Percentiles rank a stretch among this genome's conserved stretches.
These are phyloP conservation scores for Bombylius major DNA, from an alignment of 2,888 invertebrate genomes.

Conservation along the genomic window DNA sequence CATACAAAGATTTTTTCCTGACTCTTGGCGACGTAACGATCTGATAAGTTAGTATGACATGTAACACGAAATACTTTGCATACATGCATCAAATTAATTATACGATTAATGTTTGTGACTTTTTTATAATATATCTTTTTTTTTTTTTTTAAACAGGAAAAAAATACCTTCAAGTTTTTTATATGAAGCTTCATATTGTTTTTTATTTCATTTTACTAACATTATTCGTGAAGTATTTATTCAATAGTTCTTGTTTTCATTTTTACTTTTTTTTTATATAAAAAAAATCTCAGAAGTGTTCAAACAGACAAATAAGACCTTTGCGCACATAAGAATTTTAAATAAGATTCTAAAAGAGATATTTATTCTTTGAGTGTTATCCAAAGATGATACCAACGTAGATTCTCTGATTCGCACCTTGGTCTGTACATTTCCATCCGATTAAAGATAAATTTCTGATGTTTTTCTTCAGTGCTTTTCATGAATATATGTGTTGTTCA, in stretches of 20 bases:
- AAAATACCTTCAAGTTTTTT: too few species aligned
- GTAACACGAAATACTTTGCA: constrained; percentile 24
- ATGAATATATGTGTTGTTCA: not conserved
- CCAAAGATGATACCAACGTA: constrained; percentile 3
- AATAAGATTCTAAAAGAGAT: not conserved
- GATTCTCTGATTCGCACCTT: constrained; percentile 7
- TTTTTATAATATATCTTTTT: not conserved
- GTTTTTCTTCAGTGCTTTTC: not conserved
- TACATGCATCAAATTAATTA: constrained; percentile 39
- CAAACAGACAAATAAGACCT: constrained; percentile 6
- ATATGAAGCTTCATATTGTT: not conserved
- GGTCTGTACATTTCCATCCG: constrained; percentile 1
- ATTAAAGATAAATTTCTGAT: constrained; percentile 6
- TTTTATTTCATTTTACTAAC: not conserved
- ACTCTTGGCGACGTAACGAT: constrained; percentile 10
- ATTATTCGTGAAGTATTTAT: not conserved
- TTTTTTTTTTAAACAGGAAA: too few species aligned
- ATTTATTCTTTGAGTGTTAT: constrained; percentile 1
- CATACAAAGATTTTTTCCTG: constrained; percentile 6
- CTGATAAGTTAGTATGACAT: constrained; percentile 19
- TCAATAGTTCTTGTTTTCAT: not conserved
- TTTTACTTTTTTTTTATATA: too few species aligned
- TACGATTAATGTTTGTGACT: constrained; percentile 32
- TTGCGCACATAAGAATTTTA: constrained; percentile 1
- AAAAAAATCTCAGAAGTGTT: not conserved